Conservation (phyloP, 2,113 vertebrate species). For the Catharus minimus region DNA sequence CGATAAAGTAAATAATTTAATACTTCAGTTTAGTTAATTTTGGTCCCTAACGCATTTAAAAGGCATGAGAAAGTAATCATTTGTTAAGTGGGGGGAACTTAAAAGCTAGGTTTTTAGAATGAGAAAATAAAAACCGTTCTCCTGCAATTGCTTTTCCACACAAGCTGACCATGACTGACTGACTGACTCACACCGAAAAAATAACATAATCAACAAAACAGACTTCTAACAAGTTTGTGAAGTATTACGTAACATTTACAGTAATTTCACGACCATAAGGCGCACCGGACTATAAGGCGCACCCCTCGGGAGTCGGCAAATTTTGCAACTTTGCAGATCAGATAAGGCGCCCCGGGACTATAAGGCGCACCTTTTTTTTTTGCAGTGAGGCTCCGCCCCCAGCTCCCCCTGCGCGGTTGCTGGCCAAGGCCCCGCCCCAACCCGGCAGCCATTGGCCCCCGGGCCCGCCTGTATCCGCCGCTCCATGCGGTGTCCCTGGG, state of each 20-base stretch:
- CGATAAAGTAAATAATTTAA: neutral
- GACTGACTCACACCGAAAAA: neutral
- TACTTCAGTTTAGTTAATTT: neutral
- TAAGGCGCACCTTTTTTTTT: no score
- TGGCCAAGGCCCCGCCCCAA: no score
- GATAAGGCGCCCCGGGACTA: no score
- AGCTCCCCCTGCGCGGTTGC: no score
- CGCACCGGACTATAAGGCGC: no score
- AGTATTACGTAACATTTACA: neutral
- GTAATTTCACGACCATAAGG: no score
- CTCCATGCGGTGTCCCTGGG: no score
- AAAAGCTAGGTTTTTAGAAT: neutral
- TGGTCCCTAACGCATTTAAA: neutral
- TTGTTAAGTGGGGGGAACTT: neutral
- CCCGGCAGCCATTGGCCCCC: no score
- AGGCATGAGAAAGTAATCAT: neutral
- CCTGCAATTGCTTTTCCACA: conserved; percentile 13
- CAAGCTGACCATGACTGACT: neutral
- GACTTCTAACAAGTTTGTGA: neutral
- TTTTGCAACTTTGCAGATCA: no score
- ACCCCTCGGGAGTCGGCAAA: no score
- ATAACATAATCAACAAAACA: neutral
- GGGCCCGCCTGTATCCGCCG: no score
- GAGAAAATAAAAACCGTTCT: neutral
- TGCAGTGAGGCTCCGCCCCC: no score